Evolutionary conservation across 2,113 vertebrate genomes (phyloP).

Genomic region (Campylorhamphus procurvoides): DNA sequence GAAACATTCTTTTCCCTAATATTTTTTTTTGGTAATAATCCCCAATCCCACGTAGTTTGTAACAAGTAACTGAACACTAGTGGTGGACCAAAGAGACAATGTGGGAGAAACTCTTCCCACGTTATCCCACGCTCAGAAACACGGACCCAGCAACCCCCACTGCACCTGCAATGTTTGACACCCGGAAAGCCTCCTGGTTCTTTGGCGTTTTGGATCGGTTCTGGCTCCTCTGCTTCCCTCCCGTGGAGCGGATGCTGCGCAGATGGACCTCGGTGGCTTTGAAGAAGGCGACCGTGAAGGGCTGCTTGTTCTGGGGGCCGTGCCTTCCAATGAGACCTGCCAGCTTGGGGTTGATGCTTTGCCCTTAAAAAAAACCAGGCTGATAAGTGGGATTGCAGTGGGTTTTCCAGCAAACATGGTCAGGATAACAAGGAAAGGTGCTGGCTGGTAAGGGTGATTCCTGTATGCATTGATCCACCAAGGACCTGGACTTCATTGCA

Average conservation of each 20-base stretch:
- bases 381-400: neutral
- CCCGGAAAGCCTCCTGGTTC: slow-evolving; percentile 89
- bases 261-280: slow-evolving; percentile 96
- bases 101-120: neutral
- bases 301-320: slow-evolving; percentile 96
- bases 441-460: neutral
- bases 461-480: neutral
- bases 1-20: neutral
- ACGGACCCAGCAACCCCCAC: accelerated
- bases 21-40: neutral
- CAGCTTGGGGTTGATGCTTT: slow-evolving; percentile 90
- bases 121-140: accelerated
- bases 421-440: neutral
- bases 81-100: neutral
- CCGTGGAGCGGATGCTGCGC: slow-evolving; percentile 89
- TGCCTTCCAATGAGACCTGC: slow-evolving; percentile 90
- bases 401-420: neutral
- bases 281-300: slow-evolving; percentile 98
- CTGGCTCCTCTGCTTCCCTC: slow-evolving; percentile 88
- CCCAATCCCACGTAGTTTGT: neutral
- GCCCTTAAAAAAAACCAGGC: slow-evolving; percentile 72
- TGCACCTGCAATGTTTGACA: slow-evolving; percentile 89
- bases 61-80: neutral
- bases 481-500: neutral
- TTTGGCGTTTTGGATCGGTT: slow-evolving; percentile 89